Evolutionary conservation across 2,797 vertebrate species (phyloP).

Genomic region (Paratrypauchen microcephalus): DNA sequence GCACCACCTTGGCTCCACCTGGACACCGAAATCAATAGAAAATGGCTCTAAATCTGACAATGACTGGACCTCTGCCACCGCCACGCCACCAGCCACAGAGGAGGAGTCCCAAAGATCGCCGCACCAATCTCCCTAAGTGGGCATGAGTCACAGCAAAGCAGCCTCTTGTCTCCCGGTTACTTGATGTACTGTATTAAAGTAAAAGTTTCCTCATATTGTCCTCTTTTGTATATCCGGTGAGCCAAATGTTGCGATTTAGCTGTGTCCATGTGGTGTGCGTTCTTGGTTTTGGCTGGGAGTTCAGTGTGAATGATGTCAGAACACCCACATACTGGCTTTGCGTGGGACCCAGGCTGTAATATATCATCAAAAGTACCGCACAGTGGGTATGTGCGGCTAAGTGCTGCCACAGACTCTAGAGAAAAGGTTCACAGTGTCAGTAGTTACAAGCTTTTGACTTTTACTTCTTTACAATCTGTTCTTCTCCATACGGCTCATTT

Average conservation of each 20-base stretch:
- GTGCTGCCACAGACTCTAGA: neutral
- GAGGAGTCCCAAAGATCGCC: constrained; percentile 2
- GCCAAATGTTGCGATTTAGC: constrained; percentile 20
- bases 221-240: too few species aligned
- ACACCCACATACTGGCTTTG: constrained; percentile 32
- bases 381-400: constrained; percentile 2
- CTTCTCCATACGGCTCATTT: too few species aligned
- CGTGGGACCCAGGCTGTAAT: neutral
- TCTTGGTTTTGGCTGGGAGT: constrained; percentile 38
- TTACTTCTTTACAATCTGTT: too few species aligned
- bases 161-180: constrained; percentile 47
- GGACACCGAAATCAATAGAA: constrained; percentile 31
- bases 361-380: constrained; percentile 9
- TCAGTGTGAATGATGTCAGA: constrained; percentile 44
- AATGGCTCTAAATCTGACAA: constrained; percentile 19
- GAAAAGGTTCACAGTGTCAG: neutral
- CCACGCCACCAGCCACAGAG: constrained; percentile 26
- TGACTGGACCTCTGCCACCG: constrained; percentile 35
- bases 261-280: constrained; percentile 15
- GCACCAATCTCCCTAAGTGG: constrained; percentile 32
- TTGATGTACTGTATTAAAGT: constrained; percentile 62
- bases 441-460: neutral
- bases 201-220: constrained; percentile 38
- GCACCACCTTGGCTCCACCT: constrained; percentile 23
- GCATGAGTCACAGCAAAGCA: constrained; percentile 50